Evolutionary conservation across 2,797 vertebrate species (phyloP).

Genomic region (Vultur gryphus): DNA sequence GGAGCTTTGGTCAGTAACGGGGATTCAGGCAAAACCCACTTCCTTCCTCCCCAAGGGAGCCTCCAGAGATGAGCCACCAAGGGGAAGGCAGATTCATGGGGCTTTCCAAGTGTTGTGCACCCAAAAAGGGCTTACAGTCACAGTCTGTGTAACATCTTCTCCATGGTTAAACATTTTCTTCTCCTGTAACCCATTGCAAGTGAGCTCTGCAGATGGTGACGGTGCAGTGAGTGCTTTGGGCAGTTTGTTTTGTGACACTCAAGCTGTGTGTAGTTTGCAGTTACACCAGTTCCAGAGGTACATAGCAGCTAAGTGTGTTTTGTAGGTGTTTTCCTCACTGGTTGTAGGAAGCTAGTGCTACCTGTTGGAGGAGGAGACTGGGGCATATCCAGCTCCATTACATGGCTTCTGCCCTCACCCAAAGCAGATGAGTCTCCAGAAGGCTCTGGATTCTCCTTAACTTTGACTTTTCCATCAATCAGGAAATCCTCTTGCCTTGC

Average conservation of each 20-base stretch:
- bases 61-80: not conserved
- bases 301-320: fast-evolving
- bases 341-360: not conserved
- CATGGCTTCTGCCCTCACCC: not conserved
- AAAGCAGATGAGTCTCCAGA: not conserved
- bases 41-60: not conserved
- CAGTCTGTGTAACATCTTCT: not conserved
- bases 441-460: not conserved
- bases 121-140: not conserved
- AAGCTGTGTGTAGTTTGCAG: not conserved
- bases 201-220: not conserved
- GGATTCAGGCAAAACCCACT: not conserved
- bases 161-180: not conserved
- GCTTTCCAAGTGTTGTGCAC: not conserved
- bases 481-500: not conserved
- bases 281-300: not conserved
- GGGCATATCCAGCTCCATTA: not conserved
- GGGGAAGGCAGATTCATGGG: not conserved
- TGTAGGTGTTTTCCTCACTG: not conserved
- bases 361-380: not conserved
- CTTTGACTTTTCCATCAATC: not conserved
- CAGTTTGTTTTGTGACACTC: not conserved
- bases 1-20: not conserved
- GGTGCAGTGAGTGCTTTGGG: not conserved
- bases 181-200: not conserved